Evolutionary conservation across 2,888 invertebrate species (phyloP).

Genomic region (Troglohyphantes excavatus): DNA sequence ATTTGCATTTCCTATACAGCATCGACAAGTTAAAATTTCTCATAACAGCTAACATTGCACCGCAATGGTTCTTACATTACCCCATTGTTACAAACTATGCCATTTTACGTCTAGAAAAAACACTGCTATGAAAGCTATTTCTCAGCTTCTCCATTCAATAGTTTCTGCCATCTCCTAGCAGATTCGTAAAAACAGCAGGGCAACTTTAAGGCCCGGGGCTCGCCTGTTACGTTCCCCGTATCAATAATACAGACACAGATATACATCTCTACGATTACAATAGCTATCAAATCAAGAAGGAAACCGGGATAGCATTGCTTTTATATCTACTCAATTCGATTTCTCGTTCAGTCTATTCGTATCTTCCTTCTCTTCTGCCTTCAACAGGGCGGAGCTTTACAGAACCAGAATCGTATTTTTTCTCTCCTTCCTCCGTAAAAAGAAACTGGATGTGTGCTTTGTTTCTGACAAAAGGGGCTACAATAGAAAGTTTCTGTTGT

Average conservation of each 20-base stretch:
- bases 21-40: too few relatives aligned
- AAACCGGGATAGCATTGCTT: slow-evolving; percentile 70
- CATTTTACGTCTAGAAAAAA: not conserved
- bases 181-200: slow-evolving; percentile 47
- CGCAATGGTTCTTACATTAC: not conserved
- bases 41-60: too few relatives aligned
- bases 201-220: slow-evolving; percentile 65
- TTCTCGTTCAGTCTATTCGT: slow-evolving; percentile 43
- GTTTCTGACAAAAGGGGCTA: slow-evolving; percentile 60
- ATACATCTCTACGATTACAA: slow-evolving; percentile 78
- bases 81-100: not conserved
- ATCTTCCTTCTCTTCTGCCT: slow-evolving; percentile 58
- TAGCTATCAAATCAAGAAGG: slow-evolving; percentile 77
- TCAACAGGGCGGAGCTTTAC: slow-evolving; percentile 59
- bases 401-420: slow-evolving; percentile 71
- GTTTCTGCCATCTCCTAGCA: slow-evolving; percentile 20
- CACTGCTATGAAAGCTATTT: slow-evolving; percentile 49
- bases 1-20: too few relatives aligned
- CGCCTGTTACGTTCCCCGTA: slow-evolving; percentile 61
- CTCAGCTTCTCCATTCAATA: slow-evolving; percentile 39
- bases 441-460: slow-evolving; percentile 49
- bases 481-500: slow-evolving; percentile 50
- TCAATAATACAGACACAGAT: slow-evolving; percentile 74
- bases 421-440: slow-evolving; percentile 35
- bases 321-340: slow-evolving; percentile 77